Evolutionary conservation across 2,797 vertebrate genomes (phyloP), one percentile per base, ranked within the genome.

Genomic region (Coregonus sp.): DNA sequence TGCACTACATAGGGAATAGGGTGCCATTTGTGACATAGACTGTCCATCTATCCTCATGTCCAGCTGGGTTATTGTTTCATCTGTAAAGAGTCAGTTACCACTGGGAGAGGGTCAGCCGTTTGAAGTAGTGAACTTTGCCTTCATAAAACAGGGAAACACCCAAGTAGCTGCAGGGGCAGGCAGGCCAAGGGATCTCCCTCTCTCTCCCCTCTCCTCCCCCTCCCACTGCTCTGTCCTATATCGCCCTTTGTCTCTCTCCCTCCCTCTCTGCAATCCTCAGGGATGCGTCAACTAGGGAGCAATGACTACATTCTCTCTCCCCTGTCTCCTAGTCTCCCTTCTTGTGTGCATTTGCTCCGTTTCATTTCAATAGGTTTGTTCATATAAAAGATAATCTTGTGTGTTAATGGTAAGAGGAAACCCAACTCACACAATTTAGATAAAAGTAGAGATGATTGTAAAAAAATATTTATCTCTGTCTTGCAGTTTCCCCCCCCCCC

Each of bases 61-160:
- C 84, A 80, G 78, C 79, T 78, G 81, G 33, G 59, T 25, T 2
- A 52, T 76, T 50, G 61, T 71, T 59, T 67, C 74, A 84, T 76
- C 20, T 78, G 61, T 40, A 74, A 15, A 61, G 81, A 79, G 82
- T 87, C 82, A 86, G 74, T 0, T 79, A 65, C 78, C 67, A 31
- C 52, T 82, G 69, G 72, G 77, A 50, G 70, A 35, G 82, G 81
- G 81, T 82, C 73, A 29, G 56, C 16, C 50, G 25, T 74, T 76
- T 76, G 74, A 89, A 90, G 89, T 71, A 66, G 76, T 82, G 72
- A 85, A 82, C 83, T 86, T 76, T 81, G 78, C 47, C 82, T 81
- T 81, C 75, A 81, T 79, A 82, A 86, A 89, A 85, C 69, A 86
- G 81, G 88, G 89, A 90, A 90, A 91, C 90, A 89, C 90, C 89